Evolutionary conservation across 1,140 invertebrate genomes (phyloP), one percentile per base, ranked within the genome.

Genomic region (Meloidogyne hapla): DNA sequence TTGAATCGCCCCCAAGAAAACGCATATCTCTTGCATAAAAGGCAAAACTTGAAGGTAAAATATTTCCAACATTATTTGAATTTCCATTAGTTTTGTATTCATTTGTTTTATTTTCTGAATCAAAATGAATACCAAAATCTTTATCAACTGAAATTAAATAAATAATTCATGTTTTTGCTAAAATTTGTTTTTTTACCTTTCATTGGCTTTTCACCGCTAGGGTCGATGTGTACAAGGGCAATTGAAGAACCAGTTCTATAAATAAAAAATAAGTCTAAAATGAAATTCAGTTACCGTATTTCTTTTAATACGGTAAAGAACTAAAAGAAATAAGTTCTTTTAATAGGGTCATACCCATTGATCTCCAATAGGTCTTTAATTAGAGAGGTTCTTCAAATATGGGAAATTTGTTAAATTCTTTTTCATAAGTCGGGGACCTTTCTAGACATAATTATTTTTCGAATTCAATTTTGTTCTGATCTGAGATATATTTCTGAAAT

Each of bases 21-120:
- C 73, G 63, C 79, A 83, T 83, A 79, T 84, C 82, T 28, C 78
- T 38, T 23, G 81, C 76, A n/a, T 83, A 62, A 74, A 79, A 83
- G 2, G 23, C 62, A 13, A 65, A 12, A 4, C 6, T 3, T 42
- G 33, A 48, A 3, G 40, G 21, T 76, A 48, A 74, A 9, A 4
- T 74, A 25, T n/a, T 74, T 56, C 15, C 33, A 56, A 23, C 33
- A 38, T 38, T 74, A 62, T 23, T 76, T n/a, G 8, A 40, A 12
- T 48, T 23, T 23, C 67, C 40, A n/a, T 42, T 76, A 42, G n/a
- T 38, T 45, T 62, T 72, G 38, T 23, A 3, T 48, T 62, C 33
- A 38, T 75, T 21, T 28, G n/a, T 21, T 26, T 77, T 12, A 38
- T 56, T 68, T 12, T 72, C 33, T 28, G 23, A 5, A 38, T 73